Evolutionary conservation across 2,797 vertebrate genomes (phyloP).

Genomic region (Morelia viridis): DNA sequence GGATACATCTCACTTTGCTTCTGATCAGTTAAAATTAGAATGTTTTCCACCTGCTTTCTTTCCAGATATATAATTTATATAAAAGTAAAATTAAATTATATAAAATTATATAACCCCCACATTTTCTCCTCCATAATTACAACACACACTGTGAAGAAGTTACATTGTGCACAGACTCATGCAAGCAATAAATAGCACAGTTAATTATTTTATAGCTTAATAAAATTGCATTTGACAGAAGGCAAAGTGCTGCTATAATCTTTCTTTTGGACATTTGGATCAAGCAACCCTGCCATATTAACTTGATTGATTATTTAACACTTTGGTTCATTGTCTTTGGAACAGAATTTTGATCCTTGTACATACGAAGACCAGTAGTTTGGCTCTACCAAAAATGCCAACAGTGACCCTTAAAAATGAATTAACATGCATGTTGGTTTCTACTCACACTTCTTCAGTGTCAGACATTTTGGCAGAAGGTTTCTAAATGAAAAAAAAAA

Average conservation of each 20-base stretch:
- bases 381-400: fast-evolving
- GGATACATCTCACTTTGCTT: not conserved
- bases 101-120: not conserved
- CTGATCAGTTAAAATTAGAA: not conserved
- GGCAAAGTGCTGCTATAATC: not conserved
- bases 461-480: slow-evolving; percentile 89
- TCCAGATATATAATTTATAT: not conserved
- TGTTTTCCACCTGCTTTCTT: not conserved
- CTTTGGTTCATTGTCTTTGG: not conserved
- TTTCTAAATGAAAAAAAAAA: slow-evolving; percentile 67
- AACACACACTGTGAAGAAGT: not conserved
- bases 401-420: not conserved
- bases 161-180: not conserved
- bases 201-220: not conserved
- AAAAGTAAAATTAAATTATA: not conserved
- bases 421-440: not conserved
- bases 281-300: not conserved
- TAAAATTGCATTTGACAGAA: not conserved
- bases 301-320: not conserved
- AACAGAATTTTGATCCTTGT: not conserved
- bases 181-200: not conserved
- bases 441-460: slow-evolving; percentile 91
- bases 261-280: fast-evolving
- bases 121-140: not conserved
- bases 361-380: not conserved